phyloP scores from a whole-genome alignment of 35 echinoderm and acorn worm species.

The Hemicentrotus pulcherrimus region DNA sequence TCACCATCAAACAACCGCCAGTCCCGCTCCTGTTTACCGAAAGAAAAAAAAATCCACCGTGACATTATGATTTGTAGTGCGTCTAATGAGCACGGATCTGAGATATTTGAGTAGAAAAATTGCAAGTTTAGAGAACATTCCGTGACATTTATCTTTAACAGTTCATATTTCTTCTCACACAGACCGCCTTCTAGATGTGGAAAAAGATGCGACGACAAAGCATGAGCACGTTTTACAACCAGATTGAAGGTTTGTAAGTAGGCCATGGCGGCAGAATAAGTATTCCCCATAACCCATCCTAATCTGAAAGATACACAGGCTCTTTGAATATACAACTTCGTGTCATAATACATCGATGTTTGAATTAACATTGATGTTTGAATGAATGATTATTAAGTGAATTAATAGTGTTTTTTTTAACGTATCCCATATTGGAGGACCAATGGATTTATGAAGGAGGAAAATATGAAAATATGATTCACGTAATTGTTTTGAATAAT shows the following conservation, averaged over 20 bases:
- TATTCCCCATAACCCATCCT: background rate
- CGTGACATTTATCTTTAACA: conserved; percentile 3
- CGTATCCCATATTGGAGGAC: too few relatives aligned
- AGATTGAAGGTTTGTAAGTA: background rate
- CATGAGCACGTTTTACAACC: background rate
- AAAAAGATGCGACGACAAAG: background rate
- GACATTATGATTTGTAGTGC: background rate
- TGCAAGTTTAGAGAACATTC: conserved; percentile 3
- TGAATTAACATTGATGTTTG: too few relatives aligned
- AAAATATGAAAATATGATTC: too few relatives aligned
- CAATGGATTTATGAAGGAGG: too few relatives aligned
- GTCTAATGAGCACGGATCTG: conserved; percentile 8
- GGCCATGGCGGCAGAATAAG: background rate
- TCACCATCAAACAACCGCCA: background rate
- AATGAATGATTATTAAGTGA: too few relatives aligned
- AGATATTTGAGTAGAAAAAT: conserved; percentile 6
- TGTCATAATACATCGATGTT: too few relatives aligned
- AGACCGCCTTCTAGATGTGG: background rate
- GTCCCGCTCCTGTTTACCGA: background rate
- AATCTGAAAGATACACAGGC: too few relatives aligned
- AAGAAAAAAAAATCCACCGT: background rate
- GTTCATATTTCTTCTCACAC: background rate
- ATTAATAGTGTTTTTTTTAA: too few relatives aligned
- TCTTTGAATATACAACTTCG: too few relatives aligned
- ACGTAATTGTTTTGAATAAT: too few relatives aligned